A percentile compares a stretch with the other conserved stretches of the same genome.
Evolutionary conservation across 2,113 vertebrate species (phyloP).

Genomic region (Anoplopoma fimbria): DNA sequence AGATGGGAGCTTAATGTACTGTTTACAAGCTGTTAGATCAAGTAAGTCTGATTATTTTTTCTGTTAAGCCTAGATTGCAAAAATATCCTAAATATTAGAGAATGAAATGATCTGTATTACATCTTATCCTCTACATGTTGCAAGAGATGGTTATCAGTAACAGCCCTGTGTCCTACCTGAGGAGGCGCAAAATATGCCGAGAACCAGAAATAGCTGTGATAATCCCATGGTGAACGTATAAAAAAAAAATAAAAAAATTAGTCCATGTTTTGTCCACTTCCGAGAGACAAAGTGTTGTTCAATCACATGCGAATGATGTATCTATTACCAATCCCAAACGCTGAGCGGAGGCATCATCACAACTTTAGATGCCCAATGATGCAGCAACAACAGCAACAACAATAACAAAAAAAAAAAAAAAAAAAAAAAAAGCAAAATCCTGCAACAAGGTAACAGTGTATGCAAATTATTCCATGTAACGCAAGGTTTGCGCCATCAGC

Average conservation of each 20-base stretch:
- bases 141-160: constrained; percentile 31
- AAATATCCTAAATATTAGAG: constrained; percentile 10
- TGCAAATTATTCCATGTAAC: constrained; percentile 66
- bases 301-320: constrained; percentile 66
- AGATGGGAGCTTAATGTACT: constrained; percentile 16
- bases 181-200: constrained; percentile 77
- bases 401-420: neutral
- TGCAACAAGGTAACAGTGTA: neutral
- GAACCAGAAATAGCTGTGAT: constrained; percentile 79
- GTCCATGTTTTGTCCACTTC: constrained; percentile 85
- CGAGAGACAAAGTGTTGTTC: constrained; percentile 62
- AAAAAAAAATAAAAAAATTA: constrained; percentile 70
- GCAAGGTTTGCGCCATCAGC: constrained; percentile 51
- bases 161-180: constrained; percentile 80
- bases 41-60: neutral
- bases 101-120: neutral
- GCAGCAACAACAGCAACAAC: no score
- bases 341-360: constrained; percentile 74
- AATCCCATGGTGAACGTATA: constrained; percentile 80
- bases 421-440: constrained; percentile 14
- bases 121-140: constrained; percentile 19
- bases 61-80: neutral
- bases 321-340: constrained; percentile 75
- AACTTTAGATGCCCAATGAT: constrained; percentile 75
- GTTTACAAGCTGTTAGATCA: neutral